Percentiles rank a stretch among this genome's conserved stretches.
These are phyloP conservation scores for Callaeas wilsoni DNA, from an alignment of 2,113 vertebrate genomes.

Conservation along the genomic window DNA sequence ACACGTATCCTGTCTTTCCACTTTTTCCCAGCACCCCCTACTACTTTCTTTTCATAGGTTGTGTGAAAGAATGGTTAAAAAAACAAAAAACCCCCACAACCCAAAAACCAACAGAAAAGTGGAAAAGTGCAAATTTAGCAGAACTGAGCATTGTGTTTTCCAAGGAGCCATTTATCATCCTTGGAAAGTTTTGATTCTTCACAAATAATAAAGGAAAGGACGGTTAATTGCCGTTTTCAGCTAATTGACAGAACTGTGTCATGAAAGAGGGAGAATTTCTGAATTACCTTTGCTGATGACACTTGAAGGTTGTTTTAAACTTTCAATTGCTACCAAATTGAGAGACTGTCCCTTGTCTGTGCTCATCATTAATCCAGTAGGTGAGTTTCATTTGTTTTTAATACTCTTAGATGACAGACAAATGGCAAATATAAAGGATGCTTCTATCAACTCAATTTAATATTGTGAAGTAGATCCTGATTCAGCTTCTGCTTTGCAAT, in stretches of 20 bases:
- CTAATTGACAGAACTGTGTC: conserved; percentile 73
- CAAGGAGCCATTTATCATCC: conserved; percentile 73
- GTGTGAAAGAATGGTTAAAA: conserved; percentile 41
- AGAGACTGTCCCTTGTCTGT: conserved; percentile 21
- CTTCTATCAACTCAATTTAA: not conserved
- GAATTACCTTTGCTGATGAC: conserved; percentile 16
- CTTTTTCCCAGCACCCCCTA: not conserved
- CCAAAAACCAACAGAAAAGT: conserved; percentile 18
- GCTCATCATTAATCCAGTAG: conserved; percentile 25
- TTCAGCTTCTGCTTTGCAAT: not conserved
- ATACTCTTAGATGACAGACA: not conserved
- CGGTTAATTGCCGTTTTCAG: conserved; percentile 61
- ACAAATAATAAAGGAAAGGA: conserved; percentile 67
- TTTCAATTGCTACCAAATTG: conserved; percentile 42
- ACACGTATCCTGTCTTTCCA: not conserved
- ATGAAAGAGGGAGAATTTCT: conserved; percentile 49
- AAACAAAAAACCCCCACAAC: accelerated
- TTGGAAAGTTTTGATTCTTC: conserved; percentile 69
- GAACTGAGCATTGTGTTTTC: conserved; percentile 51
- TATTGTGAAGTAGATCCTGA: not conserved
- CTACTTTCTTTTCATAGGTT: not conserved
- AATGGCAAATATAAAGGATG: not conserved
- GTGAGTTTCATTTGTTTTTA: not conserved
- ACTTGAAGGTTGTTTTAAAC: conserved; percentile 60
- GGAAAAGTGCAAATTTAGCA: conserved; percentile 71